Evolutionary conservation across 2,888 invertebrate genomes (phyloP), one percentile per base, ranked within the genome.

Genomic region (Lasius fuliginosus): DNA sequence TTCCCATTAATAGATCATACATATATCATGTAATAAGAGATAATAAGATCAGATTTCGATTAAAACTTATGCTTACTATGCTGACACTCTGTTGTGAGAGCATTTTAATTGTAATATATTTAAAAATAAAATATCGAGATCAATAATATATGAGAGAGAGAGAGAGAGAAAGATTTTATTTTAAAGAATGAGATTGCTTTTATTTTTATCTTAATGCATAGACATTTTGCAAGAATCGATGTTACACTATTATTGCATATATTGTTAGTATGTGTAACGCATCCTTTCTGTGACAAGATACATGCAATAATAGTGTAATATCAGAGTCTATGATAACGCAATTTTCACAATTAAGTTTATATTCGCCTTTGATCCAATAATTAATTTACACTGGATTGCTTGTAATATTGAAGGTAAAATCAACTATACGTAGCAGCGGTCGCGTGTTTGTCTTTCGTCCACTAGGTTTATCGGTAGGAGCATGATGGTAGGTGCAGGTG

Each of bases 401-500:
- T 33, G 33, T 15, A 46, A 2, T 15, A 12, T 36, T 53, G 33
- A 33, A 23, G 6, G 1, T 27, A 69, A n/a, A 9, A 42, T 30
- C n/a, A 46, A 33, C 27, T 71, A 36, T 15, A n/a, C n/a, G n/a
- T n/a, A 42, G 23, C 30, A 9, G 9, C 12, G 65, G n/a, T 36
- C 49, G n/a, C n/a, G 53, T n/a, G 74, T 82, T 82, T 76, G 27
- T 76, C 74, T 73, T 40, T 76, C 33, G 40, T 53, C 23, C 12
- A 46, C 18, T 36, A 36, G 18, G 77, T 64, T 64, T 30, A 64
- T 79, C 49, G 23, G 12, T 49, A 62, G 40, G 36, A 74, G 62
- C 36, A 23, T 36, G 60, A 73, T 53, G 8, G 60, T 60, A 71
- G n/a, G n/a, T 60, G 79, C 42, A 60, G 36, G 64, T 76, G 40